Conservation (phyloP, 2,888 invertebrate genomes). For the Rhamnusium bicolor region DNA sequence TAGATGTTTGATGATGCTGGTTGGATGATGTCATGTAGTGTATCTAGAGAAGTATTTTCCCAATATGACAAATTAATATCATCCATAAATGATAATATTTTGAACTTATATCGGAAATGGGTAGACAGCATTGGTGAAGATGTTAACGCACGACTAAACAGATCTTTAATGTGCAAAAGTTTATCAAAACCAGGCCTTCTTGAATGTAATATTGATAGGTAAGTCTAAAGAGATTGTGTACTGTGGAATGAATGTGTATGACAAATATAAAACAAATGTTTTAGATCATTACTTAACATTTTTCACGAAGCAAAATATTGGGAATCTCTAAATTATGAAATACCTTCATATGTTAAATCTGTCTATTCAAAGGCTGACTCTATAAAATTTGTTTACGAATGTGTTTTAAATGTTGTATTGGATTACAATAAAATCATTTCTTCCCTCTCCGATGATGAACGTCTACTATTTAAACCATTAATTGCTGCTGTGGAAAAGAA, state of each 20-base stretch:
- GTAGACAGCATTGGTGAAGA: slow-evolving; percentile 76
- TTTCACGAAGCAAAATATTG: slow-evolving; percentile 84
- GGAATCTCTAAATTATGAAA: slow-evolving; percentile 79
- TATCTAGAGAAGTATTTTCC: slow-evolving; percentile 80
- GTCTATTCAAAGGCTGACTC: slow-evolving; percentile 77
- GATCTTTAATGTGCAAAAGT: slow-evolving; percentile 83
- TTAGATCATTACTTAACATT: slow-evolving; percentile 77
- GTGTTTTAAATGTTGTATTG: slow-evolving; percentile 80
- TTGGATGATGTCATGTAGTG: slow-evolving; percentile 85
- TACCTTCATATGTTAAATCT: slow-evolving; percentile 79
- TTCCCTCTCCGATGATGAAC: slow-evolving; percentile 84
- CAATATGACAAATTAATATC: slow-evolving; percentile 78
- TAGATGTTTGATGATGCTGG: slow-evolving; percentile 81
- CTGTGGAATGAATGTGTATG: too few species aligned
- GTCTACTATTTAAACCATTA: slow-evolving; percentile 83
- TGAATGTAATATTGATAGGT: slow-evolving; percentile 87
- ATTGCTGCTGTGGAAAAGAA: slow-evolving; percentile 78
- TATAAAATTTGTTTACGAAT: slow-evolving; percentile 79
- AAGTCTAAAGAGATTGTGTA: slow-evolving; percentile 52
- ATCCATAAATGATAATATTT: slow-evolving; percentile 75
- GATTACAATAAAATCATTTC: slow-evolving; percentile 86
- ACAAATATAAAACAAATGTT: slow-evolving; percentile 50
- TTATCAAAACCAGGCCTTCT: slow-evolving; percentile 77
- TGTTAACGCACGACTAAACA: slow-evolving; percentile 76
- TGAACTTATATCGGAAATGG: slow-evolving; percentile 75